phyloP scores from a whole-genome alignment of 2,113 vertebrate genomes.

The human (Homo sapiens) region DNA sequence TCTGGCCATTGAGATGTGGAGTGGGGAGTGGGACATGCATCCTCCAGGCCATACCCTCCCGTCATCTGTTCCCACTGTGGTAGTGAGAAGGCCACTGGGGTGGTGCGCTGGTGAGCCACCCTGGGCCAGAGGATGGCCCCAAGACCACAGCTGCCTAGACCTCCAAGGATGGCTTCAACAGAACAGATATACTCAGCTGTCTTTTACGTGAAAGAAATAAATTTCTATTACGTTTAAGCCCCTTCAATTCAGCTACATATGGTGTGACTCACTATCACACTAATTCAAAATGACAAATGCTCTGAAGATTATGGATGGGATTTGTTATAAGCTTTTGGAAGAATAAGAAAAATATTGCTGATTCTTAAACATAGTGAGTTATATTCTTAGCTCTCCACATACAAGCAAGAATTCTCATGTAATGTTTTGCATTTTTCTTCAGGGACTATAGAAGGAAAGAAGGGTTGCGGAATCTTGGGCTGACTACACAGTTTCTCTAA shows the following conservation, averaged over 20 bases:
- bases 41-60: neutral
- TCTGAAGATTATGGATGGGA: slow-evolving; percentile 12
- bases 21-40: neutral
- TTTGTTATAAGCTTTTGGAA: slow-evolving; percentile 1
- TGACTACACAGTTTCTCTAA: neutral
- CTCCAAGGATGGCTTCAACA: neutral
- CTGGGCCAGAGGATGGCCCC: neutral
- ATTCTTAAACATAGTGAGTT: neutral
- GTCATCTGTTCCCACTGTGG: neutral
- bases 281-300: slow-evolving; percentile 32
- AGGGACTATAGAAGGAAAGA: neutral
- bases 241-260: neutral
- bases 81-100: neutral
- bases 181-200: neutral
- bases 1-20: neutral
- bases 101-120: neutral
- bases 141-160: neutral
- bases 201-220: neutral
- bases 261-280: neutral
- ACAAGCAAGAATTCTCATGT: neutral
- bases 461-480: neutral
- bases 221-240: neutral
- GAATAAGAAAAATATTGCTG: neutral
- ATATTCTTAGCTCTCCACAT: neutral
- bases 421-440: slow-evolving; percentile 7